Conservation (phyloP, 2,113 vertebrate genomes). For the Pseudorasbora parva region DNA sequence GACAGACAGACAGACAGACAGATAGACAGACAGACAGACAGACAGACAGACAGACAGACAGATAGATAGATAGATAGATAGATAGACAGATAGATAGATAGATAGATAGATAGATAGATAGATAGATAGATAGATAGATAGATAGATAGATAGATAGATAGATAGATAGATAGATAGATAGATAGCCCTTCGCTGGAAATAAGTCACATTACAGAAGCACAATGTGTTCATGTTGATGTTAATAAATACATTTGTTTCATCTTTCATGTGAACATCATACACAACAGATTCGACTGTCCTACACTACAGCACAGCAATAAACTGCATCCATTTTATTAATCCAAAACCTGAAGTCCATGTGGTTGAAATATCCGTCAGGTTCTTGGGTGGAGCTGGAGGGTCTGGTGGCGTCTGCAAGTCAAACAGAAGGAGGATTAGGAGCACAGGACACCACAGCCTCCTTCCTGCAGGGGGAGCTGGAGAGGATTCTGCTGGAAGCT, state of each 20-base stretch:
- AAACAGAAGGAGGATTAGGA: conserved; percentile 43
- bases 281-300: no score
- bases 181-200: no score
- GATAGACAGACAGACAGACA: no score
- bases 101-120: neutral
- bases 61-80: no score
- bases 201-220: no score
- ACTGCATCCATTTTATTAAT: neutral
- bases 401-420: conserved; percentile 60
- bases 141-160: conserved; percentile 5
- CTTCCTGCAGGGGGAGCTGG: conserved; percentile 76
- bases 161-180: neutral
- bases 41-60: no score
- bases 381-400: conserved; percentile 78
- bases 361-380: conserved; percentile 55
- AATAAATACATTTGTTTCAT: no score
- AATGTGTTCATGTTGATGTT: no score
- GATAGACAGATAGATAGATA: neutral
- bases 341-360: neutral
- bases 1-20: no score
- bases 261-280: no score
- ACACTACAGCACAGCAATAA: no score
- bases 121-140: neutral
- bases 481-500: conserved; percentile 77
- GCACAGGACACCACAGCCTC: conserved; percentile 68